A percentile compares a stretch with the other conserved stretches of the same genome.
Conservation (phyloP, 2,113 vertebrate genomes). For the Panthera tigris region DNA sequence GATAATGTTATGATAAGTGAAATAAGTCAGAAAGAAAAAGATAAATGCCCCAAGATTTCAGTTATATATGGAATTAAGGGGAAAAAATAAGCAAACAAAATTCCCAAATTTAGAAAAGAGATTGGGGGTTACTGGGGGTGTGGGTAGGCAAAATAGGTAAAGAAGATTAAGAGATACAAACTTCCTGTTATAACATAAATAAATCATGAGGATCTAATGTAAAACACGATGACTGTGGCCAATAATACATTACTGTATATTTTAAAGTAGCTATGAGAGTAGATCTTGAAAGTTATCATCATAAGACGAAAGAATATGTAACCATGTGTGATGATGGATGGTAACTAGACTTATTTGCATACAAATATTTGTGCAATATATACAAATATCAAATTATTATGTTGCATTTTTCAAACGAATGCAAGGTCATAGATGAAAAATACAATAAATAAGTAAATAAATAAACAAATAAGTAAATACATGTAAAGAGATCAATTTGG, state of each 20-base stretch:
- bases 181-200: background rate
- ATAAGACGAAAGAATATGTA: background rate
- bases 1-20: background rate
- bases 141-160: background rate
- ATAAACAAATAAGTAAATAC: background rate
- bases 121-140: background rate
- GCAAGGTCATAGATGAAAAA: background rate
- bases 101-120: background rate
- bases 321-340: background rate
- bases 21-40: background rate
- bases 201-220: background rate
- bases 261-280: background rate
- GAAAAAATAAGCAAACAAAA: background rate
- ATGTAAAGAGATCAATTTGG: background rate
- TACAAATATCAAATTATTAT: background rate
- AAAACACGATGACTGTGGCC: background rate
- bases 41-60: background rate
- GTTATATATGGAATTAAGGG: background rate
- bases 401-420: background rate
- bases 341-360: background rate
- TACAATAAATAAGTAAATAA: background rate
- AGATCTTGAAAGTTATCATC: background rate
- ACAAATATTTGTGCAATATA: background rate
- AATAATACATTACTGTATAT: background rate
- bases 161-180: background rate